Conservation (phyloP, 2,797 vertebrate genomes). For the Helicolenus hilgendorfi region DNA sequence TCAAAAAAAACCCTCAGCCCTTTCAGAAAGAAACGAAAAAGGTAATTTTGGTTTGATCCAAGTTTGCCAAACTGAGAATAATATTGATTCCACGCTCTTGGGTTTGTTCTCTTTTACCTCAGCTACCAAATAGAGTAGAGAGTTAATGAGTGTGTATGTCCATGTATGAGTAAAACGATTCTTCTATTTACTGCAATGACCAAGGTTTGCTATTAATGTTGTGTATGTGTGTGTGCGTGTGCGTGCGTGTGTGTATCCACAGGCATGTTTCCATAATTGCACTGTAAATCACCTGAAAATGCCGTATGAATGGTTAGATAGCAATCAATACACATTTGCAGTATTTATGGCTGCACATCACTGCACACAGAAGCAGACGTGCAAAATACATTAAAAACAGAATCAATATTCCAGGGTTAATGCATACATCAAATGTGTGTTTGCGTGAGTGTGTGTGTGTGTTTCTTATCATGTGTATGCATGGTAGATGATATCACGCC, state of each 20-base stretch:
- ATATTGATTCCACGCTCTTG: neutral
- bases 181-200: neutral
- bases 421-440: neutral
- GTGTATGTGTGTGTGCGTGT: too few species aligned
- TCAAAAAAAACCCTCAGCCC: neutral
- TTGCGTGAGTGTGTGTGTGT: neutral
- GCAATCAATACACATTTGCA: slow-evolving; percentile 46
- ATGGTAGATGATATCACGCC: neutral
- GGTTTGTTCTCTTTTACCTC: neutral
- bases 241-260: neutral
- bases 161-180: neutral
- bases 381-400: neutral
- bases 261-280: slow-evolving; percentile 57
- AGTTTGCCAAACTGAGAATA: slow-evolving; percentile 2
- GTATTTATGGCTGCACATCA: neutral
- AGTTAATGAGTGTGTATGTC: neutral
- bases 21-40: neutral
- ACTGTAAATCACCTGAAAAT: slow-evolving; percentile 59
- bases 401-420: neutral
- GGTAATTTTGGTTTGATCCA: neutral
- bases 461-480: neutral
- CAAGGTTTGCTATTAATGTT: neutral
- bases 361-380: neutral
- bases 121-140: neutral
- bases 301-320: neutral